phyloP scores from a whole-genome alignment of 2,797 vertebrate genomes.

The Pampus argenteus region DNA sequence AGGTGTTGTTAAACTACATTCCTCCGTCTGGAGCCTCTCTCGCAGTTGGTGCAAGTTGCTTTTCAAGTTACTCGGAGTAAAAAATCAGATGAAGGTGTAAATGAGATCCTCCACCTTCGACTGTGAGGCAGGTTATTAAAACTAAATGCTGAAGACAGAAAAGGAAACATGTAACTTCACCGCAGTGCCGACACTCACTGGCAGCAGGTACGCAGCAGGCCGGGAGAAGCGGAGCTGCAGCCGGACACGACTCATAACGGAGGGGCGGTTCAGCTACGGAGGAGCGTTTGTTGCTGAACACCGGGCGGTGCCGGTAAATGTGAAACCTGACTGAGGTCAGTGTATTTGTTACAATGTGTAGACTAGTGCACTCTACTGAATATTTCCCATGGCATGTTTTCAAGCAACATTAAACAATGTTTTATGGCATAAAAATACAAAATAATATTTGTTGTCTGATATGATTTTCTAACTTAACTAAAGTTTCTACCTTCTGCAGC shows the following conservation, averaged over 20 bases:
- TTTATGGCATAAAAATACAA: too few species aligned
- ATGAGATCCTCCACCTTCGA: neutral
- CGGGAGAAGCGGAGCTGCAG: neutral
- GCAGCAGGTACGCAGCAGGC: constrained; percentile 20
- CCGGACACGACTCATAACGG: constrained; percentile 15
- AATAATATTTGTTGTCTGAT: too few species aligned
- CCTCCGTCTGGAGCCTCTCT: constrained; percentile 17
- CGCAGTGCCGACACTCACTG: fast-evolving
- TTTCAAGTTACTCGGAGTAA: neutral
- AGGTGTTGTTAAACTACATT: constrained; percentile 46
- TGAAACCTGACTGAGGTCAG: neutral
- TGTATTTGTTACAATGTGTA: neutral
- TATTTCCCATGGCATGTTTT: neutral
- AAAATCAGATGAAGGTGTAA: neutral
- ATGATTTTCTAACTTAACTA: too few species aligned
- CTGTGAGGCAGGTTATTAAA: too few species aligned
- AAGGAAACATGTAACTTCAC: neutral
- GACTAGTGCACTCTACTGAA: too few species aligned
- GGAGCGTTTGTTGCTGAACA: constrained; percentile 24
- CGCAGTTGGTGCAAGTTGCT: neutral
- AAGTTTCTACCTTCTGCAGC: too few species aligned
- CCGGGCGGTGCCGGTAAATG: neutral
- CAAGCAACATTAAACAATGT: neutral
- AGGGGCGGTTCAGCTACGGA: constrained; percentile 40
- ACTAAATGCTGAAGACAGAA: neutral